Base-by-base conservation (phyloP, 2,797 vertebrate genomes). In the Sebastes kiyomatsui region DNA sequence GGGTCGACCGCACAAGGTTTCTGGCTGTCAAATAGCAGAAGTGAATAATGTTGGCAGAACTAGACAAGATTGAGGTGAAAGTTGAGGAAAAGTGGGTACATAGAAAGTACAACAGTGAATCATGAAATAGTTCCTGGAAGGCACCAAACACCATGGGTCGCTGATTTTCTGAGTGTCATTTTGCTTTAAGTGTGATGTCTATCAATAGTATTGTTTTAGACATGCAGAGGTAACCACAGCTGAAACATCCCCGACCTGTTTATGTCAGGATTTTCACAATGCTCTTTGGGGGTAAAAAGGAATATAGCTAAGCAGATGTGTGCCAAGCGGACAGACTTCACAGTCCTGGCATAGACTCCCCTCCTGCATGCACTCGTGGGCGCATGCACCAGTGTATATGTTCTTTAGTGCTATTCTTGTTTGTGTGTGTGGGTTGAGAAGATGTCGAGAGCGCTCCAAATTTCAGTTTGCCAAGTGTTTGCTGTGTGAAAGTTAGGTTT, bases 321-420 rank as follows among this genome's bases (percentile, higher is more conserved):
- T 81, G 64, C 64, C 28, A 73, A 59, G 61, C 9, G 33, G n/a
- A 67, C 52, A 70, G 70, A 72, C 78, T 80, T 77, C 61, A 13
- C 7, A 79, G 73, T 77, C 70, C 68, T 77, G 81, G 75, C 75
- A 52, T 59, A 22, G 46, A 72, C 68, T 59, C 18, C 46, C 28
- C 74, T 85, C 77, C 75, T 65, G 20, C 55, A 58, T 65, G 35
- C 52, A 70, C 35, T 64, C 18, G 87, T 90, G 85, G 89, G 89
- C 46, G 56, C 65, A 46, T 42, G 55, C 77, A 80, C 83, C 81
- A 61, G 22, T 72, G 77, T 87, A 77, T 52, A 74, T 79, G 62
- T 72, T 86, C 80, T 78, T 80, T 33, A 12, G 77, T 74, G 72
- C 91, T 93, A 92, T 93, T 93, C 93, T 30, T 84, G 67, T 52